Conservation (phyloP, 2,888 invertebrate species). For the Imbricaverruca yamaguchii region DNA sequence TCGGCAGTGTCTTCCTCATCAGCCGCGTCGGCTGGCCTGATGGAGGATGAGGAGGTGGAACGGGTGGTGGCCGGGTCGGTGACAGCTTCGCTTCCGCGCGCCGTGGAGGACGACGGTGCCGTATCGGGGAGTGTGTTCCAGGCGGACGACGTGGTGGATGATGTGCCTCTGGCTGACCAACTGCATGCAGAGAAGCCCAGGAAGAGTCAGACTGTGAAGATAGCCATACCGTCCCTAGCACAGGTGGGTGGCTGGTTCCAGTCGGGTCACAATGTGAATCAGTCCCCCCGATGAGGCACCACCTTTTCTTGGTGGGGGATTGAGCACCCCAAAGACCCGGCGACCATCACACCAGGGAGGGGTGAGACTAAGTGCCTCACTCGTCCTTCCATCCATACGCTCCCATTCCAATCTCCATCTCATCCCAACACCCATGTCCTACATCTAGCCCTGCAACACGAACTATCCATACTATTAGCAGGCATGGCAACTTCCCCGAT, state of each 20-base stretch:
- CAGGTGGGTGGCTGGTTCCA: not conserved
- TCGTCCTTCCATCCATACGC: no score
- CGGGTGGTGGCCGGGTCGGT: not conserved
- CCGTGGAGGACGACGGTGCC: not conserved
- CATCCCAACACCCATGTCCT: no score
- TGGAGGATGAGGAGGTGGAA: not conserved
- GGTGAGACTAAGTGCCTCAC: no score
- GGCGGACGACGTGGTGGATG: not conserved
- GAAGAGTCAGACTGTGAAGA: not conserved
- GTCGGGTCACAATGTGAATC: no score
- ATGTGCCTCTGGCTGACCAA: not conserved
- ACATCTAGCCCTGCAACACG: no score
- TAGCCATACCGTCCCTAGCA: not conserved
- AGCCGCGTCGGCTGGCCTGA: not conserved
- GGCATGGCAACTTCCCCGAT: no score
- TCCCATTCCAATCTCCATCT: no score
- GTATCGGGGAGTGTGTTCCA: not conserved
- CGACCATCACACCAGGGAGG: no score
- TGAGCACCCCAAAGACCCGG: no score
- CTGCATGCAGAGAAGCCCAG: not conserved
- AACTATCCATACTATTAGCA: no score
- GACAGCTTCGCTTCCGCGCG: not conserved
- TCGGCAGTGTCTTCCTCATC: not conserved
- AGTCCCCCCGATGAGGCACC: no score
- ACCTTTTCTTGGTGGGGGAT: no score